phyloP scores from a whole-genome alignment of 2,113 vertebrate species.

The Piaya cayana region DNA sequence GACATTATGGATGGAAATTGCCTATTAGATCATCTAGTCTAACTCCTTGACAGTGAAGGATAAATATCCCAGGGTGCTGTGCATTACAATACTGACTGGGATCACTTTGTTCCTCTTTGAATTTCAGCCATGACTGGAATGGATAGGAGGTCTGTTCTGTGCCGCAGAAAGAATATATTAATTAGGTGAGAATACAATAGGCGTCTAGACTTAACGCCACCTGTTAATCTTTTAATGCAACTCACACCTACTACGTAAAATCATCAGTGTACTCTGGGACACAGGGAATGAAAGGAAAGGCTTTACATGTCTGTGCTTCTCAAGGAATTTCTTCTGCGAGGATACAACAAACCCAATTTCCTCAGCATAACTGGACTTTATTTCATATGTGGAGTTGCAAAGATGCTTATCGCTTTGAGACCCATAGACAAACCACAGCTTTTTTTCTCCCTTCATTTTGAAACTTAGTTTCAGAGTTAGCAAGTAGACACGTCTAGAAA shows the following conservation, averaged over 20 bases:
- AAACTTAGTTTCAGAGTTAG: neutral
- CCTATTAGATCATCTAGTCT: slow-evolving; percentile 45
- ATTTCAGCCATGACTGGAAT: neutral
- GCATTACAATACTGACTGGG: neutral
- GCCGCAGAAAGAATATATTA: neutral
- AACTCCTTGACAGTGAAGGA: slow-evolving; percentile 32
- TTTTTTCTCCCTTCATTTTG: neutral
- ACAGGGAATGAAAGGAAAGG: neutral
- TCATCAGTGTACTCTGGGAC: neutral
- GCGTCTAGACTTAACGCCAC: neutral
- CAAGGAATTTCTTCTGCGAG: neutral
- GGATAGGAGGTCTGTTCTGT: neutral
- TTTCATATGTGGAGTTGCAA: neutral
- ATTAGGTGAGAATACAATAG: neutral
- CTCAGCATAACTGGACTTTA: neutral
- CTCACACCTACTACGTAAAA: neutral
- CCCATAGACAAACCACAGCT: neutral
- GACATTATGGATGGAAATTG: slow-evolving; percentile 14
- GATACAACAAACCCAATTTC: neutral
- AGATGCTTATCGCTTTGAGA: neutral
- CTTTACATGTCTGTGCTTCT: neutral
- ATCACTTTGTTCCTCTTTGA: slow-evolving; percentile 15
- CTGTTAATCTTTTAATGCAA: neutral
- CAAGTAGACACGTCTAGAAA: neutral
- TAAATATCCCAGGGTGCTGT: slow-evolving; percentile 21